Conservation (phyloP, 2,113 vertebrate genomes). For the Panurus biarmicus region DNA sequence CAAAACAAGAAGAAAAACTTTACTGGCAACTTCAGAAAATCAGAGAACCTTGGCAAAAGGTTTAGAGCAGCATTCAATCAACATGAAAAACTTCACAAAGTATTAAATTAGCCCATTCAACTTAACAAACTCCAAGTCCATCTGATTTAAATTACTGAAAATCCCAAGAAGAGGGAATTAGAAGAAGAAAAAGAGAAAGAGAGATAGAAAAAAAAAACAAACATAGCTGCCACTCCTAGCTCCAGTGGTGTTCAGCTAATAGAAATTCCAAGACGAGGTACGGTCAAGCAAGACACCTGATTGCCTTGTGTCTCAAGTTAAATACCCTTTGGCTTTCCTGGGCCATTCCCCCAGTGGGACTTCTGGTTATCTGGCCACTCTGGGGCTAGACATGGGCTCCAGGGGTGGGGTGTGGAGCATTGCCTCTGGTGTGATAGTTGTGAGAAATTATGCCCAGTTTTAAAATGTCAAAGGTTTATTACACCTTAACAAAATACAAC, state of each 20-base stretch:
- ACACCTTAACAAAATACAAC: too few species aligned
- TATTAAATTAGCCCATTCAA: background rate
- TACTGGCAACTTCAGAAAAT: background rate
- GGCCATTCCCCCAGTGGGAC: background rate
- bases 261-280: background rate
- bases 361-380: background rate
- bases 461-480: too few species aligned
- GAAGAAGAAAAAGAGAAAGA: background rate
- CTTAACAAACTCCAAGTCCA: background rate
- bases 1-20: background rate
- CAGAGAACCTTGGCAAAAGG: background rate
- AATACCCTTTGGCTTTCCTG: background rate
- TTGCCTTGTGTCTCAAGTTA: background rate
- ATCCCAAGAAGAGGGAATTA: background rate
- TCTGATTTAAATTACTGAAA: background rate
- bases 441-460: too few species aligned
- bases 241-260: background rate
- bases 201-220: background rate
- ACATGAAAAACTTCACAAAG: background rate
- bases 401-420: background rate
- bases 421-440: background rate
- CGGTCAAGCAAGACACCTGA: background rate
- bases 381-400: background rate
- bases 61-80: background rate
- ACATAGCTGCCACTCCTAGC: background rate